These are phyloP conservation scores for Phyto melanocephala DNA, from an alignment of 2,888 invertebrate species.

Conservation along the genomic window DNA sequence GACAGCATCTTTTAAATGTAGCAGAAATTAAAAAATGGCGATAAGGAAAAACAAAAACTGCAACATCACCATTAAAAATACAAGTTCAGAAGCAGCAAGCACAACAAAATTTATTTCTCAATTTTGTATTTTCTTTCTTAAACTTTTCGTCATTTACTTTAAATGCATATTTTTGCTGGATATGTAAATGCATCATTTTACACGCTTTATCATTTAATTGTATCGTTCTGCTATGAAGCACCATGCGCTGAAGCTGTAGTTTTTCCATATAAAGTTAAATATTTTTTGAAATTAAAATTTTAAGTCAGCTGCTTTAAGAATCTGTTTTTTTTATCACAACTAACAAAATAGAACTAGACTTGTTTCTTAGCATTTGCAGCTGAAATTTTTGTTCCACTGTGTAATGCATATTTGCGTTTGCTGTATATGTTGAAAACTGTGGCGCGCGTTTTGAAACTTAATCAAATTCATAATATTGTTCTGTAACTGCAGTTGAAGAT, in stretches of 20 bases:
- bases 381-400: too few relatives aligned
- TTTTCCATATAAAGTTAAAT: too few relatives aligned
- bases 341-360: too few relatives aligned
- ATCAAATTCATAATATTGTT: slow-evolving; percentile 21
- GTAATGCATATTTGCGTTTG: too few relatives aligned
- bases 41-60: background rate
- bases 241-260: too few relatives aligned
- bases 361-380: too few relatives aligned
- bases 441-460: slow-evolving; percentile 7
- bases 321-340: too few relatives aligned
- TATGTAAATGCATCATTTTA: slow-evolving; percentile 22
- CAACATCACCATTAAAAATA: slow-evolving; percentile 4
- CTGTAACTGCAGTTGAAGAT: slow-evolving; percentile 2
- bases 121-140: slow-evolving; percentile 32
- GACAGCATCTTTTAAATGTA: slow-evolving; percentile 28
- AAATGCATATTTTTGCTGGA: background rate
- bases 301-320: too few relatives aligned
- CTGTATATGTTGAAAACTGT: too few relatives aligned
- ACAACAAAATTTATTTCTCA: slow-evolving; percentile 47
- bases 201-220: slow-evolving; percentile 13
- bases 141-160: background rate
- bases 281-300: too few relatives aligned
- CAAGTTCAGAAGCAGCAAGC: background rate
- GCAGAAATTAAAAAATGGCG: slow-evolving; percentile 12
- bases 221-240: background rate